Evolutionary conservation across 2,888 invertebrate species (phyloP), one percentile per base, ranked within the genome.

Genomic region (Orthonychiurus folsomi): DNA sequence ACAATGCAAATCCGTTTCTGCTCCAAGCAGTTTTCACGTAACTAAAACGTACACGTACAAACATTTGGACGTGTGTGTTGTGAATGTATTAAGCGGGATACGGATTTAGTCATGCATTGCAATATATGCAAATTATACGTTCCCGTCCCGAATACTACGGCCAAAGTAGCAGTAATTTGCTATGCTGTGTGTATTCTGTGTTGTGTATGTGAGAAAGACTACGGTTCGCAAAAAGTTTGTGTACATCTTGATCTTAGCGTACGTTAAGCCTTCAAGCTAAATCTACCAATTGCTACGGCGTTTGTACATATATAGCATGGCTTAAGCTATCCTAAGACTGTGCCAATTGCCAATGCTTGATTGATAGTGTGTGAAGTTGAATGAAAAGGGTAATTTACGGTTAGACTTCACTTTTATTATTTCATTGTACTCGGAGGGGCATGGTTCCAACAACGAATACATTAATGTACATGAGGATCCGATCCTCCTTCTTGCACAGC

Each of bases 301-400:
- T n/a, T n/a, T n/a, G n/a, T n/a, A n/a, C n/a, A n/a, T n/a, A n/a
- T 15, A 37, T 37, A 37, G 37, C 37, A 37, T 37, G 5, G 37
- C 37, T 9, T 37, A n/a, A 9, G 37, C 37, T 9, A 9, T 37
- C 9, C 37, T 37, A 15, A 9, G 5, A 9, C 15, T 37, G 5
- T 37, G 37, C 37, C 9, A n/a, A n/a, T n/a, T 37, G 37, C 15
- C 37, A 37, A 5, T 37, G 37, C 37, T 37, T 37, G 37, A 37
- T 37, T 37, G 37, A 15, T 15, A 37, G 37, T 37, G 37, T 37
- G 37, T 37, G 37, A 37, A 37, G 37, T 37, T 37, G 37, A 37
- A 37, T 37, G 37, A 37, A 37, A 37, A 37, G 37, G 37, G 37
- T 37, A 37, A 37, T 37, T 37, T 37, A 37, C 37, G 37, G 37